A percentile compares a stretch with the other conserved stretches of the same genome.
phyloP scores from a whole-genome alignment of 2,797 vertebrate genomes.

The Pangasius sanitwongsei region DNA sequence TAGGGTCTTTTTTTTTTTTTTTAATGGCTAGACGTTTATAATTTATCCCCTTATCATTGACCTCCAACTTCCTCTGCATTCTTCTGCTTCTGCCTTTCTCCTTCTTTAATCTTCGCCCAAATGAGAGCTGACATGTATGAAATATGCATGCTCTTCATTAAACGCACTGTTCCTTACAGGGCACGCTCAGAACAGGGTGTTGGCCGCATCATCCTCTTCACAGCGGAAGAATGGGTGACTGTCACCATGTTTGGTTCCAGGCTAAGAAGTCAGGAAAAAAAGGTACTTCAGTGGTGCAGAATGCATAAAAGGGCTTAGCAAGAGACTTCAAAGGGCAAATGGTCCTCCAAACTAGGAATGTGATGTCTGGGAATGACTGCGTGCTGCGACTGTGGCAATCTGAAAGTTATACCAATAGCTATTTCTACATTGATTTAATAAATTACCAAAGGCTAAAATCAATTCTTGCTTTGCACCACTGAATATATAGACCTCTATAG shows the following conservation, averaged over 20 bases:
- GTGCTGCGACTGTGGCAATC: background rate
- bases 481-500: background rate
- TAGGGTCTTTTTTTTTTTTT: background rate
- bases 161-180: background rate
- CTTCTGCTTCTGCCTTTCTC: conserved; percentile 21
- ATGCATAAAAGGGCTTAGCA: background rate
- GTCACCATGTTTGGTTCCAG: background rate
- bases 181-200: conserved; percentile 1
- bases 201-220: background rate
- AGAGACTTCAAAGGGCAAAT: background rate
- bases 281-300: background rate
- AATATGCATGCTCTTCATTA: conserved; percentile 57
- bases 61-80: conserved; percentile 13
- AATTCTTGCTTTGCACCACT: background rate
- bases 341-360: background rate
- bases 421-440: background rate
- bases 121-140: conserved; percentile 58
- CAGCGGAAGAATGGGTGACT: background rate
- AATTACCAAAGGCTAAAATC: background rate
- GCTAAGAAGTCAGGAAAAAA: background rate
- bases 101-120: conserved; percentile 55
- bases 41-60: conserved; percentile 35
- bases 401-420: background rate
- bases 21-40: conserved; percentile 17
- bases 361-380: background rate